Conservation (phyloP, 1,140 invertebrate genomes). For the Drosophila serrata region DNA sequence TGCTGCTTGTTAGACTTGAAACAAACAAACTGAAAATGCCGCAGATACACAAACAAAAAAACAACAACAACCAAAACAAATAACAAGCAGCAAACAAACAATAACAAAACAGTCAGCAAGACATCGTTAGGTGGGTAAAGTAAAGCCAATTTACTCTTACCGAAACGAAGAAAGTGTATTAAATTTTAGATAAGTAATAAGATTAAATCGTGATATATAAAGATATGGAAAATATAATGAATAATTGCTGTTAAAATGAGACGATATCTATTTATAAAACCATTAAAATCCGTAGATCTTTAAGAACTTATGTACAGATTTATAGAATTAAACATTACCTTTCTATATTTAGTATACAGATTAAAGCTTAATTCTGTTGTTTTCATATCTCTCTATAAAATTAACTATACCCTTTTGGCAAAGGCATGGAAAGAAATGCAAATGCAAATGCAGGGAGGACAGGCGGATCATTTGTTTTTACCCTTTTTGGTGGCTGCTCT, state of each 20-base stretch:
- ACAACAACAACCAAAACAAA: constrained; percentile 25
- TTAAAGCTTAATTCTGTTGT: not conserved
- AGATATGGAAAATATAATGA: not conserved
- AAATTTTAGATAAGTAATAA: not conserved
- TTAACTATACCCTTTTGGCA: constrained; percentile 16
- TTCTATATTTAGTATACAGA: too few relatives aligned
- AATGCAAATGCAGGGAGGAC: constrained; percentile 65
- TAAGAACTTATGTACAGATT: too few relatives aligned
- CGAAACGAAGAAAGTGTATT: constrained; percentile 2
- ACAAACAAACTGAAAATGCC: constrained; percentile 74
- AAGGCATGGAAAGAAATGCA: constrained; percentile 29
- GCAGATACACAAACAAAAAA: too few relatives aligned
- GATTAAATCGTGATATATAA: not conserved
- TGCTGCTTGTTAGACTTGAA: constrained; percentile 76
- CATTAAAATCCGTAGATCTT: not conserved
- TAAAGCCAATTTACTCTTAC: constrained; percentile 47
- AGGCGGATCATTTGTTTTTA: constrained; percentile 74
- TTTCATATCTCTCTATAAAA: not conserved
- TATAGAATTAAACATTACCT: too few relatives aligned
- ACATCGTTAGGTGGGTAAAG: constrained; percentile 30
- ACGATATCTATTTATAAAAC: rapidly evolving
- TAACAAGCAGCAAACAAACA: constrained; percentile 51
- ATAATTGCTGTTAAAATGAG: not conserved
- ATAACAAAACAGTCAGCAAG: constrained; percentile 36
- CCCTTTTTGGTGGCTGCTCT: constrained; percentile 69